Evolutionary conservation across 2,888 invertebrate genomes (phyloP), one percentile per base, ranked within the genome.

Genomic region (Elaeidobius kamerunicus): DNA sequence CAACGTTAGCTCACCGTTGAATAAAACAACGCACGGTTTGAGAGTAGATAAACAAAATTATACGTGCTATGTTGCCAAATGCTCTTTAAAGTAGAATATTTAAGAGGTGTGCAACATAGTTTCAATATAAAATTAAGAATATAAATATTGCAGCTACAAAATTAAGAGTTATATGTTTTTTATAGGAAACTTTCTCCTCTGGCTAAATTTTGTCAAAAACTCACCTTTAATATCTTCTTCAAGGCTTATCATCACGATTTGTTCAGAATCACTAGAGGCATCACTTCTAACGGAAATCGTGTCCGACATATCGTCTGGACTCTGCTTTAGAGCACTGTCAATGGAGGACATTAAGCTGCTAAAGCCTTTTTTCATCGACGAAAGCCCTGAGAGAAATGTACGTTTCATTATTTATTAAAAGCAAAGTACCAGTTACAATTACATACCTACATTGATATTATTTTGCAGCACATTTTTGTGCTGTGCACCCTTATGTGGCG

Each of bases 211-310:
- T n/a, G n/a, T n/a, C n/a, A n/a, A n/a, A n/a, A n/a, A 27, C 40
- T 14, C 32, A 55, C 55, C 57, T 36, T 55, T 47, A 1, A 82
- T 79, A 55, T 85, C 85, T n/a, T 61, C 58, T 43, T 65, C 83
- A 60, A 86, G 76, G n/a, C 79, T 82, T 1, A 89, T 81, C 38
- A 86, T 80, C n/a, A 90, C 83, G 68, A 85, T 91, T 62, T 88
- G 86, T 65, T 91, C 91, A 58, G 91, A 91, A 74, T 94, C 94
- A 0, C 90, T 91, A 61, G 89, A 91, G 27, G 85, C 84, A 56
- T 92, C 92, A 61, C 91, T 91, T 61, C 83, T 79, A 62, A 86
- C 80, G 0, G 88, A 88, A 59, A 85, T 75, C 1, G 84, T 84
- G 66, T 88, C 88, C 65, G 86, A 86, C 44, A 83, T 81, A 54